These are phyloP conservation scores for Xestia c-nigrum DNA, from an alignment of 2,888 invertebrate genomes.

Conservation along the genomic window DNA sequence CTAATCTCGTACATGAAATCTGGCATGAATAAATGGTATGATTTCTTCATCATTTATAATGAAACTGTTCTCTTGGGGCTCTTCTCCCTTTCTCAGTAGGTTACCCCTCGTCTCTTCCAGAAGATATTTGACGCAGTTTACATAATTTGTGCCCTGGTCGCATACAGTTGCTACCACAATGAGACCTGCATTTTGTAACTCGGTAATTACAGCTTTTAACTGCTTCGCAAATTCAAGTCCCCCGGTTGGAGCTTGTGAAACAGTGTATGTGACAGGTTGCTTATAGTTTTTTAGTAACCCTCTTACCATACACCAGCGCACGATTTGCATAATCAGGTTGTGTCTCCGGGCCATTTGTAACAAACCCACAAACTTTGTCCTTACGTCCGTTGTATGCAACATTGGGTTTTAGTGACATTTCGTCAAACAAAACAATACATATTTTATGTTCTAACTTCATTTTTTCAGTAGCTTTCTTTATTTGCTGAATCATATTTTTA, in stretches of 20 bases:
- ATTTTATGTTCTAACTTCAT: conserved; percentile 3
- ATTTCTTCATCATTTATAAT: not conserved
- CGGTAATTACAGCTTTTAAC: not conserved
- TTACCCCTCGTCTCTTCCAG: not conserved
- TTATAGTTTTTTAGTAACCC: not conserved
- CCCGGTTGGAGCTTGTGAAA: conserved; percentile 7
- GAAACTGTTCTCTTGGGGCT: not conserved
- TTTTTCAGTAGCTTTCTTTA: not conserved
- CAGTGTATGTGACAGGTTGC: not conserved
- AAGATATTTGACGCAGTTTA: not conserved
- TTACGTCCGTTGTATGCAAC: not conserved
- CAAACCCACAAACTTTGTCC: conserved; percentile 1
- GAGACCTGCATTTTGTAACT: not conserved
- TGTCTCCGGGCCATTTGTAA: not conserved
- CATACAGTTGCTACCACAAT: too few relatives aligned
- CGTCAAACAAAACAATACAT: conserved; percentile 8
- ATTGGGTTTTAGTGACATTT: conserved; percentile 17
- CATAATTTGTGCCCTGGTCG: conserved; percentile 12
- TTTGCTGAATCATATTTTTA: conserved; percentile 13
- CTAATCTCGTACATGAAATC: too few relatives aligned
- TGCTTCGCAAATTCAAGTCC: not conserved
- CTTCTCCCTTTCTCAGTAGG: conserved; percentile 3
- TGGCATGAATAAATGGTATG: not conserved
- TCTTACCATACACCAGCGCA: conserved; percentile 11
- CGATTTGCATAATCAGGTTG: conserved; percentile 12